Evolutionary conservation across 2,113 vertebrate species (phyloP).

Genomic region (Caretta caretta): DNA sequence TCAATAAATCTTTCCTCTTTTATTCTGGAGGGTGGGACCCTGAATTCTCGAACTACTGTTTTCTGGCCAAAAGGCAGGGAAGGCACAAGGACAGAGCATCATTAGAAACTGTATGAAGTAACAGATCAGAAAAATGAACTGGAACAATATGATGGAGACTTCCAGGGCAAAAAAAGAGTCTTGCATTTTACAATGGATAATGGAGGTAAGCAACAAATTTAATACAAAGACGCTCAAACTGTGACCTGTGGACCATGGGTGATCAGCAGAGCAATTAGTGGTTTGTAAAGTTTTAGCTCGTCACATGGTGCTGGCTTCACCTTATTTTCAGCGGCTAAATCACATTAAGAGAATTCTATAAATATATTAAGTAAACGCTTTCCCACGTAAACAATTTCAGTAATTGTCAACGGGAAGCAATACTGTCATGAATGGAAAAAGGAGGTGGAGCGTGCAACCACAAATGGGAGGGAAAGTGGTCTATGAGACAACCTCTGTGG

Average conservation of each 20-base stretch:
- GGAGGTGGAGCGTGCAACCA: neutral
- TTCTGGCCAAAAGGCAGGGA: neutral
- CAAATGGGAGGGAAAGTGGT: neutral
- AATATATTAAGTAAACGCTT: neutral
- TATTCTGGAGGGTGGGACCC: neutral
- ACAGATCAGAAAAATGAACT: neutral
- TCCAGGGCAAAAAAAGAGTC: neutral
- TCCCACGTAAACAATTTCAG: neutral
- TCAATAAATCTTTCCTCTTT: neutral
- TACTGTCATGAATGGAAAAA: neutral
- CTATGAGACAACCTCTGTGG: neutral
- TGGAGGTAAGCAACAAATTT: neutral
- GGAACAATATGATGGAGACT: neutral
- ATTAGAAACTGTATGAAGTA: neutral
- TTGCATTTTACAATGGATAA: neutral
- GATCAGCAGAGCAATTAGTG: neutral
- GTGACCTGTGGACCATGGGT: too few relatives aligned
- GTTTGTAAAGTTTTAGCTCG: neutral
- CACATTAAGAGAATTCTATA: neutral
- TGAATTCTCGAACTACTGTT: neutral
- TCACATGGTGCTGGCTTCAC: neutral
- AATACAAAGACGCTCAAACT: neutral
- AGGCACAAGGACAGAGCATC: neutral
- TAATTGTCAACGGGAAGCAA: neutral
- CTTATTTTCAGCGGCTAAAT: neutral